These are phyloP conservation scores for Poliocrania exsul DNA, from an alignment of 2,797 vertebrate genomes.

Conservation along the genomic window DNA sequence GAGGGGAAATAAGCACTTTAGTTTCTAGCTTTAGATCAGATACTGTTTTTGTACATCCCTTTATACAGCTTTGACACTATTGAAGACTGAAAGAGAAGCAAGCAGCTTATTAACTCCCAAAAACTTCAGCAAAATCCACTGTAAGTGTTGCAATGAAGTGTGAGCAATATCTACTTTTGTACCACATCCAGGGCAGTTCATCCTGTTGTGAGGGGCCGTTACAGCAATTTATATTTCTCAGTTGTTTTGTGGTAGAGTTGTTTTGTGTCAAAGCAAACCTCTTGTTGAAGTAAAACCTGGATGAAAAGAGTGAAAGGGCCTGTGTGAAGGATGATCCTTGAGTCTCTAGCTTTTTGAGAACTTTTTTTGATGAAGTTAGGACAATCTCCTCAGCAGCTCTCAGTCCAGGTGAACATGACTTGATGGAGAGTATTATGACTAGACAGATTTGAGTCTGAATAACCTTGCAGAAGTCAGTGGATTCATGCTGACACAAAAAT, in stretches of 20 bases:
- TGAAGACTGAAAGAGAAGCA: neutral
- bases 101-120: neutral
- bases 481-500: neutral
- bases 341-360: neutral
- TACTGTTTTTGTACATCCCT: neutral
- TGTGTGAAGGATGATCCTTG: neutral
- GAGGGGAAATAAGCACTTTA: slow-evolving; percentile 39
- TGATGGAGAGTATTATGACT: neutral
- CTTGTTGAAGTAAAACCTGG: neutral
- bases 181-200: neutral
- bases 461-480: neutral
- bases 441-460: neutral
- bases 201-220: neutral
- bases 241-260: neutral
- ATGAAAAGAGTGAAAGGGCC: neutral
- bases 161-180: neutral
- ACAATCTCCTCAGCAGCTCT: neutral
- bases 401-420: neutral
- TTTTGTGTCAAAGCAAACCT: neutral
- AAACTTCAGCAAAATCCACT: slow-evolving; percentile 14
- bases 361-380: neutral
- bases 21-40: slow-evolving; percentile 33
- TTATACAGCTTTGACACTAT: neutral
- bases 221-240: neutral
- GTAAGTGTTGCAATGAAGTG: neutral